Evolutionary conservation across 2,797 vertebrate species (phyloP).

Genomic region (Salmo trutta): DNA sequence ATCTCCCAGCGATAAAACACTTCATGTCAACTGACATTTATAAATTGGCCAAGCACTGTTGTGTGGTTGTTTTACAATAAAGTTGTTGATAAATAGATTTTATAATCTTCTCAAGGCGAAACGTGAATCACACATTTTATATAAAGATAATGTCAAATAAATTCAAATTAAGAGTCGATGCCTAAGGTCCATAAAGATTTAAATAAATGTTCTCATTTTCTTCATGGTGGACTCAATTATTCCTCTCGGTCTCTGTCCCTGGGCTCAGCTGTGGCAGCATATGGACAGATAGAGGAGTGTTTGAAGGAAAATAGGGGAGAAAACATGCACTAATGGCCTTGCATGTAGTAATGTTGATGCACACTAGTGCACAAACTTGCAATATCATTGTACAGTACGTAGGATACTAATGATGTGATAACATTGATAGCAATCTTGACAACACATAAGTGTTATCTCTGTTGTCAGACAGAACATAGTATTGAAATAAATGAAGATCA

Average conservation of each 20-base stretch:
- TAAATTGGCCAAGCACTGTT: conserved; percentile 40
- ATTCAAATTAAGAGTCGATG: not conserved
- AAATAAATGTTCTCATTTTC: not conserved
- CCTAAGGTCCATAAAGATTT: conserved; percentile 3
- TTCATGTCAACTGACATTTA: conserved; percentile 1
- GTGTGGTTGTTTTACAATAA: conserved; percentile 11
- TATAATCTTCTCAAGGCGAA: no score
- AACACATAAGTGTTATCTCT: no score
- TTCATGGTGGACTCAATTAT: not conserved
- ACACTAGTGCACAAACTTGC: not conserved
- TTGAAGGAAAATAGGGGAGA: not conserved
- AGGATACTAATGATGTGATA: no score
- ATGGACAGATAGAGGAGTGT: not conserved
- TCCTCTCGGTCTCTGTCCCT: no score
- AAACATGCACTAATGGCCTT: not conserved
- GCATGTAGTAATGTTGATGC: not conserved
- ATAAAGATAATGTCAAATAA: no score
- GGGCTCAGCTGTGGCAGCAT: not conserved
- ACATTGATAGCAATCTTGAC: no score
- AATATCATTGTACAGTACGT: not conserved
- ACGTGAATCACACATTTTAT: not conserved
- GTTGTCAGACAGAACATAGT: no score
- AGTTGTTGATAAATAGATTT: not conserved
- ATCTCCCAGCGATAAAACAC: not conserved
- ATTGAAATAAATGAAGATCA: no score